Conservation (phyloP, 2,797 vertebrate genomes). For the Benthosema pterotum region DNA sequence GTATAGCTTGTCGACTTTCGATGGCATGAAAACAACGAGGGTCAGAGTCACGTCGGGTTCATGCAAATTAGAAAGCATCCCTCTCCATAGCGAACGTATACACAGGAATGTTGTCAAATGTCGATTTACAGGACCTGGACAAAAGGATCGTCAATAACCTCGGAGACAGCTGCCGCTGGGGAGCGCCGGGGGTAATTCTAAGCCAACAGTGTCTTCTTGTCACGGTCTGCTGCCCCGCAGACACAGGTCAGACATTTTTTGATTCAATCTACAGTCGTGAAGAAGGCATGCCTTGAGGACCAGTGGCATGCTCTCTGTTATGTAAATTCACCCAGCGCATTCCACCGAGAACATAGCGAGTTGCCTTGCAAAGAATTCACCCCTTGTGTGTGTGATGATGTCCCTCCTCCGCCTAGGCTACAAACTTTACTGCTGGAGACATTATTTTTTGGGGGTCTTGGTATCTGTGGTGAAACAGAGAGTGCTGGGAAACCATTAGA, state of each 20-base stretch:
- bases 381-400: slow-evolving; percentile 18
- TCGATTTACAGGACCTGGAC: slow-evolving; percentile 1
- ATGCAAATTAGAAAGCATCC: no score
- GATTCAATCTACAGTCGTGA: slow-evolving; percentile 37
- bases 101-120: no score
- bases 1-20: no score
- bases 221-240: slow-evolving; percentile 7
- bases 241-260: slow-evolving; percentile 18
- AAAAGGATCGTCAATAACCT: slow-evolving; percentile 27
- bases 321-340: slow-evolving; percentile 19
- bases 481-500: not conserved
- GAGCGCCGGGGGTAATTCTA: slow-evolving; percentile 24
- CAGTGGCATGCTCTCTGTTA: not conserved
- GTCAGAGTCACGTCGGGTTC: no score
- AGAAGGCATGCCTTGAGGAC: slow-evolving; percentile 19
- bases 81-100: no score
- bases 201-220: slow-evolving; percentile 9
- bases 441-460: slow-evolving; percentile 6
- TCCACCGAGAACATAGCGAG: slow-evolving; percentile 14
- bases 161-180: slow-evolving; percentile 24
- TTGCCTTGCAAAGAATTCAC: slow-evolving; percentile 7
- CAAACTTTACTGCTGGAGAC: slow-evolving; percentile 1
- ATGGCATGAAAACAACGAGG: no score
- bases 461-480: slow-evolving; percentile 1
- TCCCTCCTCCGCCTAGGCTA: slow-evolving; percentile 7